Base-by-base conservation (phyloP, 2,888 invertebrate genomes). In the Drosophila quinaria region DNA sequence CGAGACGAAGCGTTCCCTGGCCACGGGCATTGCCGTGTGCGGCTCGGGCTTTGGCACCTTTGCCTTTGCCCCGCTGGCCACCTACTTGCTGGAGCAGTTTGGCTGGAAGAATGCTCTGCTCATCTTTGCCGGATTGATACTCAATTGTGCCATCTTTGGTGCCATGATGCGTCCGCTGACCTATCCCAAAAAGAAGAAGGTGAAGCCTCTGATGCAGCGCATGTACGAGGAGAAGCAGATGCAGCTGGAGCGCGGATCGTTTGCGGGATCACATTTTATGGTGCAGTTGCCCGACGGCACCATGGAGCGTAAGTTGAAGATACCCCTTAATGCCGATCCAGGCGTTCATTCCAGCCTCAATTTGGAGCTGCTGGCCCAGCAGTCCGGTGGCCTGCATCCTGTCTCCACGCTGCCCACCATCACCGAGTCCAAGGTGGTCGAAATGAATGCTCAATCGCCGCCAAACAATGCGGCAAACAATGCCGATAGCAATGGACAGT, bases 21-120 rank as follows among this genome's bases (percentile, higher is more conserved):
- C 99, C 51, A 99, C 98, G 56, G 98, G 96, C 59, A 97, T 97
- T 66, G 98, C 98, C 0, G 98, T 98, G 0, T 98, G 98, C 91
- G 99, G 99, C 8, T 98, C 98, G 0, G 99, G 99, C 3, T 95
- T 97, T 65, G 99, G 99, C 50, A 98, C 98, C 2, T 98, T 99
- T 93, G 96, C 97, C 49, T 98, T 99, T 91, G 98, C 99, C 0
- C 99, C 99, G 0, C 94, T 98, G 37, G 97, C 98, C 15, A 95
- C 96, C 8, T 94, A 95, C 74, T 93, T 99, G 64, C 93, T 99
- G 51, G 95, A 96, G 41, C 93, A 95, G 50, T 98, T 96, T 90
- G 95, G 95, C 65, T 99, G 99, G 99, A 96, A 96, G 93, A 97
- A 96, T 80, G 97, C 98, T 42, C 95, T 98, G 92, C 94, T 98